Evolutionary conservation across 2,888 invertebrate genomes (phyloP).

Genomic region (Agrochola lota): DNA sequence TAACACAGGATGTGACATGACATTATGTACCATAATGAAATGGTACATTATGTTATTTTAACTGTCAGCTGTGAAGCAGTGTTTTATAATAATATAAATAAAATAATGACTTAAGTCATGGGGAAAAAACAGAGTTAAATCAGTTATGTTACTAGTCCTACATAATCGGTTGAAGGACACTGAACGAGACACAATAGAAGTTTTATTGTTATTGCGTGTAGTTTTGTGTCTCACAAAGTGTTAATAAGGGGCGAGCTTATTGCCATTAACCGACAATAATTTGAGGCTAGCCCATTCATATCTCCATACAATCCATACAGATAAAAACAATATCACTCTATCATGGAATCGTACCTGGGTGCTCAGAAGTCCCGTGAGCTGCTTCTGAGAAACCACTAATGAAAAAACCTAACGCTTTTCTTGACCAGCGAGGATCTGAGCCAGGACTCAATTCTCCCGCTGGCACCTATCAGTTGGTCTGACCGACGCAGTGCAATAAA

Average conservation of each 20-base stretch:
- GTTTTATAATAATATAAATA: background rate
- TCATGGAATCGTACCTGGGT: too few relatives aligned
- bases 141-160: background rate
- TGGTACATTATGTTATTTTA: background rate
- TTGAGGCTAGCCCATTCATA: background rate
- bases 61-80: background rate
- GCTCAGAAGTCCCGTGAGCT: background rate
- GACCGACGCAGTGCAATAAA: background rate
- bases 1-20: too few relatives aligned
- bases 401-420: background rate
- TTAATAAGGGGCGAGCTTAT: background rate
- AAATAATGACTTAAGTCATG: background rate
- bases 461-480: background rate
- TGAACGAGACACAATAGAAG: background rate
- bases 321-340: too few relatives aligned
- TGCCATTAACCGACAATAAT: background rate
- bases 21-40: background rate
- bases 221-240: too few relatives aligned
- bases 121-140: background rate
- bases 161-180: background rate
- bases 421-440: background rate
- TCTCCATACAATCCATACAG: too few relatives aligned
- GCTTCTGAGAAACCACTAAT: background rate
- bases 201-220: background rate
- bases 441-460: background rate